Base-by-base conservation (phyloP, 2,888 invertebrate species). In the Crematogaster levior region DNA sequence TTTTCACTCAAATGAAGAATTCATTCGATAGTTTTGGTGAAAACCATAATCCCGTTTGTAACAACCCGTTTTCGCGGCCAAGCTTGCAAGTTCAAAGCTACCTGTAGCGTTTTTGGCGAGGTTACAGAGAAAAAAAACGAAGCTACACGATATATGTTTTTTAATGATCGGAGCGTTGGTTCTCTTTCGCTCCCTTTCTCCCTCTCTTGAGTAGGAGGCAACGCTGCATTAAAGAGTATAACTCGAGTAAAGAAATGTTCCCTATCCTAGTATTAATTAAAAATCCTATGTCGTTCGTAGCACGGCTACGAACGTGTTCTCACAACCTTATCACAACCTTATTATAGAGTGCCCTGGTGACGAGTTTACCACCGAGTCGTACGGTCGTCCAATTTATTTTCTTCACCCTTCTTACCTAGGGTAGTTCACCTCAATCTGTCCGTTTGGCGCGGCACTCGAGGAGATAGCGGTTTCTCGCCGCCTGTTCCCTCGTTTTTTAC, bases 271-370 rank as follows among this genome's bases (percentile, higher is more conserved):
- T 84, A n/a, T n/a, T n/a, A 89, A 88, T 90, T 92, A 91, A 92
- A 92, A 92, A 92, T 92, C 90, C 92, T 90, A 91, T 90, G 89
- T 90, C 86, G 92, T 90, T 86, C 93, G 91, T 91, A 93, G 93
- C 92, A 91, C 91, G 91, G 92, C 93, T 92, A 93, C 92, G 92
- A 93, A 92, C 91, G 90, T 90, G 88, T 92, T 90, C 83, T 94
- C 94, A 94, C 94, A 94, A 94, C 94, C 94, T 93, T 94, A 93
- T 94, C 94, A 94, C 94, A 94, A 94, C 94, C 94, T 93, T 93
- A 94, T 93, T 93, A 92, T 92, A 93, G 92, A 92, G 92, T 93
- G 93, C 89, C 90, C 88, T 90, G 90, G 90, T 86, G 82, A 85
- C 83, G 88, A 88, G 88, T 77, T 85, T 51, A 51, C 58, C 84